Evolutionary conservation across 2,113 vertebrate genomes (phyloP).

Genomic region (Pelmatolapia mariae): DNA sequence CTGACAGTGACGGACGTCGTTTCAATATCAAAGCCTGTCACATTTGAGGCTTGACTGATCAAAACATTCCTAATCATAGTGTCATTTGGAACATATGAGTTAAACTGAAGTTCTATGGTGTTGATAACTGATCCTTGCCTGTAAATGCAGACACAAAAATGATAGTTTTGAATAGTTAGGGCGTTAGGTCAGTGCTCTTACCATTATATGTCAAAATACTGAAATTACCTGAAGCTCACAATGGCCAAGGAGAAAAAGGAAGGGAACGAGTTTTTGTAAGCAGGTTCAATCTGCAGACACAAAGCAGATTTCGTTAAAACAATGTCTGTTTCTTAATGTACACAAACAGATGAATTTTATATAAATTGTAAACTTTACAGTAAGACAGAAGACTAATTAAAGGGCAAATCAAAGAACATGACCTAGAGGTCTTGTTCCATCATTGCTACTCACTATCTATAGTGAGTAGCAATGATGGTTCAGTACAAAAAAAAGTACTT

Average conservation of each 20-base stretch:
- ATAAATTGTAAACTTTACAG: too few species aligned
- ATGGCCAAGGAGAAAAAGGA: not conserved
- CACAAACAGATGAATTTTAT: too few species aligned
- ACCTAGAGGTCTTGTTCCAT: too few species aligned
- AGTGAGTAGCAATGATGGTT: too few species aligned
- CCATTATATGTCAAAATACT: accelerated
- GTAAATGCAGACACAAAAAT: not conserved
- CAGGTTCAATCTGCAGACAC: too few species aligned
- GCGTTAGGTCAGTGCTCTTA: not conserved
- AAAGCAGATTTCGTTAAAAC: not conserved
- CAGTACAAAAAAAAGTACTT: too few species aligned
- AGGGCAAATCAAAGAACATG: too few species aligned
- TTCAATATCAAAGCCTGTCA: not conserved
- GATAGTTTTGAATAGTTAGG: not conserved
- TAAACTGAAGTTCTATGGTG: accelerated
- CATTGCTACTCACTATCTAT: too few species aligned
- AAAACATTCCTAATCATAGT: not conserved
- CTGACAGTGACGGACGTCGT: not conserved
- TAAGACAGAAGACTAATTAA: too few species aligned
- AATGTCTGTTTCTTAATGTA: too few species aligned
- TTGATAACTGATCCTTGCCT: not conserved
- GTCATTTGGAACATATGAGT: accelerated
- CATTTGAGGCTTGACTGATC: accelerated
- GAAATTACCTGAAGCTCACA: not conserved
- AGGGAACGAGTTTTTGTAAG: too few species aligned